Percentiles rank a stretch among this genome's conserved stretches.
Conservation (phyloP, 2,113 vertebrate genomes). For the Tichodroma muraria region DNA sequence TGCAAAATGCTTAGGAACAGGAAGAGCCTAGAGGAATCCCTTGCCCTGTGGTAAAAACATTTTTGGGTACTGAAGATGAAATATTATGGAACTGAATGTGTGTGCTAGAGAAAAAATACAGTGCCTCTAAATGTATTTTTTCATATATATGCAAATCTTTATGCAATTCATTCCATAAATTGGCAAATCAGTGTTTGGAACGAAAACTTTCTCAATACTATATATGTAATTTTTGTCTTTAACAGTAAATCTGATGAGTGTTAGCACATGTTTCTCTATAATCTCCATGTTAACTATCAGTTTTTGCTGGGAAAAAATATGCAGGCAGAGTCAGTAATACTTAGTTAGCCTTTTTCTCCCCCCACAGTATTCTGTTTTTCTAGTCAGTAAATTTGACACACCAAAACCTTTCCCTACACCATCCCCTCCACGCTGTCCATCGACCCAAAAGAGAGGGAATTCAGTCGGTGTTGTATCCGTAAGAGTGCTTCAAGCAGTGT, state of each 20-base stretch:
- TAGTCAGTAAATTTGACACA: not conserved
- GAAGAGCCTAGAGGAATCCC: not conserved
- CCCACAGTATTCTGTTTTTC: not conserved
- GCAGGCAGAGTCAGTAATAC: not conserved
- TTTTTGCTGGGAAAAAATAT: not conserved
- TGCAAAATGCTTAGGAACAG: not conserved
- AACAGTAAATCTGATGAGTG: not conserved
- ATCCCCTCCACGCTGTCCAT: not conserved
- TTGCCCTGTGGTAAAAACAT: not conserved
- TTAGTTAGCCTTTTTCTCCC: not conserved
- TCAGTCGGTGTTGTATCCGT: not conserved
- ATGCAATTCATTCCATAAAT: not conserved
- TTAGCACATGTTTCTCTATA: not conserved
- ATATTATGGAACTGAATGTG: not conserved
- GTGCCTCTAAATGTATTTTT: not conserved
- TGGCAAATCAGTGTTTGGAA: not conserved
- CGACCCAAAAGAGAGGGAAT: not conserved
- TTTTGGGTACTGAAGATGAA: not conserved
- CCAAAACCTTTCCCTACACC: not conserved
- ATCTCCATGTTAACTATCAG: not conserved
- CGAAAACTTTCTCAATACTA: not conserved
- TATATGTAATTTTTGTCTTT: not conserved
- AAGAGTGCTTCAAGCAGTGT: not conserved
- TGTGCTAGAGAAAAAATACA: not conserved
- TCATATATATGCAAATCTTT: not conserved